Base-by-base conservation (phyloP, 2,888 invertebrate genomes). In the Campoplex nolae region DNA sequence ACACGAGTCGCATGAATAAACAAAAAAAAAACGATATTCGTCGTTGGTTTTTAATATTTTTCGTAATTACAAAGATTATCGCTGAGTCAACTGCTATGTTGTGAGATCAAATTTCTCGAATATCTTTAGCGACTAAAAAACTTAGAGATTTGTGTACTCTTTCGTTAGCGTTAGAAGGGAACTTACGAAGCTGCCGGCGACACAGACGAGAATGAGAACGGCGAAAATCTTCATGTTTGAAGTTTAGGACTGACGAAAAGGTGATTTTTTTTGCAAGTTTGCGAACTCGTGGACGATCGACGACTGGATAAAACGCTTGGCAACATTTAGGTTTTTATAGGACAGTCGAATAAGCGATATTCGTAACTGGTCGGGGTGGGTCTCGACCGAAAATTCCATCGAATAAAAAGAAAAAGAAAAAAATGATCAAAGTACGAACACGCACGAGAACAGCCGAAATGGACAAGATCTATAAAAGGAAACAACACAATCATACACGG, bases 181-280 rank as follows among this genome's bases (percentile, higher is more conserved):
- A 75, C 89, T 89, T 88, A 90, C 90, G 9, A 86, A 83, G 82
- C 87, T 88, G 51, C 88, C 89, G 38, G 83, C 89, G 28, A 91
- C 32, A 77, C 90, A 91, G 75, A 90, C 32, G 32, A 88, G 71
- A 18, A 91, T 62, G 28, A 90, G 28, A 70, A 89, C 80, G 28
- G 88, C 76, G 65, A 89, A 79, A 51, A 84, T 73, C 84, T 90
- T 91, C 91, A 91, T 91, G 74, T 75, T 23, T 75, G 65, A 58
- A 62, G n/a, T 18, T 9, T 38, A 2, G 35, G 51, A 75, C 16
- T 70, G 28, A 73, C 18, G 4, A 51, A 28, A 4, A 58, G 3
- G 38, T 38, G 38, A 38, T 38, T 11, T 68, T 56, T 32, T 58
- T 45, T 23, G 56, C 51, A 54, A 65, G n/a, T 62, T 48, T 51